Conservation (phyloP, 2,797 vertebrate genomes). For the Pteropus rufus region DNA sequence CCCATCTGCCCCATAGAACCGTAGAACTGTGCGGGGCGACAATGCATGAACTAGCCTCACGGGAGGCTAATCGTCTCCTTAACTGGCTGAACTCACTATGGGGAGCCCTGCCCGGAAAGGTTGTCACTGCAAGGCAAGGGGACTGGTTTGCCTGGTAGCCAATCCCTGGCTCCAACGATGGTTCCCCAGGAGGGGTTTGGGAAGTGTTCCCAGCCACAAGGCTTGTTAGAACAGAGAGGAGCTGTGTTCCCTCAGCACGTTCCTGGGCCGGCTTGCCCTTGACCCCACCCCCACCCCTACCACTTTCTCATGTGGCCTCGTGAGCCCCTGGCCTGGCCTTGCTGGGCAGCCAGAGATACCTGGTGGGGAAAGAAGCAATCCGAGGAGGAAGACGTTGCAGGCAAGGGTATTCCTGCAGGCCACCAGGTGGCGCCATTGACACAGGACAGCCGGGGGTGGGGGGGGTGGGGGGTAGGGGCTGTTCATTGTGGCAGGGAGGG, state of each 20-base stretch:
- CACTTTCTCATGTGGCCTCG: rapidly evolving
- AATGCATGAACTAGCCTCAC: not conserved
- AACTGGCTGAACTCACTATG: not conserved
- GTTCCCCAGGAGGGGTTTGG: not conserved
- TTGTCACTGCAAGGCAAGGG: not conserved
- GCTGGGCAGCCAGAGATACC: not conserved
- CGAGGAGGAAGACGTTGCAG: not conserved
- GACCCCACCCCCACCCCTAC: too few relatives aligned
- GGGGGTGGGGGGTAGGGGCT: not conserved
- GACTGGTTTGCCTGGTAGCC: not conserved
- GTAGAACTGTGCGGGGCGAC: not conserved
- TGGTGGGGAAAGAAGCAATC: too few relatives aligned
- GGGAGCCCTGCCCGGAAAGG: not conserved
- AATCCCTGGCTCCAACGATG: not conserved
- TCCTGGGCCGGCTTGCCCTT: not conserved
- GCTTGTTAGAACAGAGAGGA: not conserved
- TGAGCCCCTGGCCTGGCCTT: not conserved
- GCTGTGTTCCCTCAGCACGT: not conserved
- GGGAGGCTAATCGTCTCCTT: slow-evolving; percentile 41
- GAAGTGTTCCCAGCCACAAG: not conserved
- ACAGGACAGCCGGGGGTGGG: not conserved
- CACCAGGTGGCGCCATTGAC: slow-evolving; percentile 62
- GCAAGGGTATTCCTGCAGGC: not conserved
- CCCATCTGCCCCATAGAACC: not conserved
- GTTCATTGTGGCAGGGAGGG: not conserved